Evolutionary conservation across 1,140 invertebrate genomes (phyloP).

Genomic region (Drosophila nebulosa): DNA sequence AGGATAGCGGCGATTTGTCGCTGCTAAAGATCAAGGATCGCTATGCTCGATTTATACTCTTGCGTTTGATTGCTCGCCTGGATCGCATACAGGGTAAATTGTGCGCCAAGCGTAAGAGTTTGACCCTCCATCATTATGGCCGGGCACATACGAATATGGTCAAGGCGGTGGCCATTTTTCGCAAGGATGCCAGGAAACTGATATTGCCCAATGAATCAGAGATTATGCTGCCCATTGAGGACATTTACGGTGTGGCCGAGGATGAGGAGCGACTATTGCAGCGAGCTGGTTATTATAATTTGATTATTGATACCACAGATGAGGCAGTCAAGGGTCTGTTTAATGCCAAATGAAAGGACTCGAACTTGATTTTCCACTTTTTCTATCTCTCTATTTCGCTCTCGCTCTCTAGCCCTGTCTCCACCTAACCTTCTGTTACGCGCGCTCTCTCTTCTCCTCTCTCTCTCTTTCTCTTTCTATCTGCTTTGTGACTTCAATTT

Average conservation of each 20-base stretch:
- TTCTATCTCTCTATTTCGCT: not conserved
- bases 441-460: not conserved
- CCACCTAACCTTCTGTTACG: not conserved
- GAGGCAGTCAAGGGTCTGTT: conserved; percentile 62
- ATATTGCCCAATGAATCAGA: conserved; percentile 70
- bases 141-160: conserved; percentile 62
- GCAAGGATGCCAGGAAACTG: conserved; percentile 71
- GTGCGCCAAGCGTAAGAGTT: conserved; percentile 36
- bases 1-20: conserved; percentile 43
- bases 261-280: conserved; percentile 60
- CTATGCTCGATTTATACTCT: conserved; percentile 62
- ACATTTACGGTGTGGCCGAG: conserved; percentile 66
- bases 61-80: conserved; percentile 66
- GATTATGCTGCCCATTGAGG: conserved; percentile 69
- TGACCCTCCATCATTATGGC: conserved; percentile 49
- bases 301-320: conserved; percentile 62
- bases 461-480: not conserved
- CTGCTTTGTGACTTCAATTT: not conserved
- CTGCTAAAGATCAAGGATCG: conserved; percentile 77
- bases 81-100: conserved; percentile 65
- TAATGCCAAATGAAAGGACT: conserved; percentile 46
- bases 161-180: conserved; percentile 67
- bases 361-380: not conserved
- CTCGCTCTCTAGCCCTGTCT: not conserved
- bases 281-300: conserved; percentile 58